phyloP scores from a whole-genome alignment of 2,113 vertebrate species.

The Dipodomys merriami region DNA sequence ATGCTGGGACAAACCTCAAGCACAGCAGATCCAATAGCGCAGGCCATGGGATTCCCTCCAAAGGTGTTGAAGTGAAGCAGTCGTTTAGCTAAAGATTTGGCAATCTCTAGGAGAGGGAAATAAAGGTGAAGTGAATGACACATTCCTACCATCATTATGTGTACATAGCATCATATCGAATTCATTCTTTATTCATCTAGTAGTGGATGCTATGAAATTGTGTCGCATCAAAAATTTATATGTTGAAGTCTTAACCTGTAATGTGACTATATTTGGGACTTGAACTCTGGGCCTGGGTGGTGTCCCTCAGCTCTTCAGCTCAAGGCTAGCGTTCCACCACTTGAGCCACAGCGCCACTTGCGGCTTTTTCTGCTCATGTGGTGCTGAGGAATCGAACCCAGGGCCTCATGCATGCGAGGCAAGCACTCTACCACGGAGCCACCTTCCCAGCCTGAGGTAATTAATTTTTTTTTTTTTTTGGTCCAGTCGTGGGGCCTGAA shows the following conservation, averaged over 20 bases:
- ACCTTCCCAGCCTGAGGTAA: too few relatives aligned
- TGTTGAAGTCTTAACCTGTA: neutral
- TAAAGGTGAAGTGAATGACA: neutral
- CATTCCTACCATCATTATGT: neutral
- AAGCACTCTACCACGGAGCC: too few relatives aligned
- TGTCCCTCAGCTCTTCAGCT: too few relatives aligned
- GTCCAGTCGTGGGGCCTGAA: neutral
- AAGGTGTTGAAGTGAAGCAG: slow-evolving; percentile 93
- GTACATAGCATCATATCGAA: too few relatives aligned
- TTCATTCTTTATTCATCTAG: neutral
- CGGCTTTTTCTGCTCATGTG: too few relatives aligned
- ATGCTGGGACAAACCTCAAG: slow-evolving; percentile 89
- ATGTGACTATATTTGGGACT: neutral
- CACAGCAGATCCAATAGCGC: slow-evolving; percentile 90
- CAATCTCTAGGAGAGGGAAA: slow-evolving; percentile 89
- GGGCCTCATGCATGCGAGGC: too few relatives aligned
- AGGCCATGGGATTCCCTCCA: slow-evolving; percentile 93
- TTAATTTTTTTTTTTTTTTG: too few relatives aligned
- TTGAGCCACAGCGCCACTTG: too few relatives aligned
- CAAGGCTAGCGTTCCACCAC: too few relatives aligned
- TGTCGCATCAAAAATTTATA: neutral
- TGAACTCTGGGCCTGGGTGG: too few relatives aligned
- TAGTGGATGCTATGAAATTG: neutral
- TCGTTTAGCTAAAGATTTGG: slow-evolving; percentile 85
- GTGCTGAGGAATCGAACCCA: too few relatives aligned